A percentile compares a stretch with the other conserved stretches of the same genome.
Evolutionary conservation across 2,797 vertebrate species (phyloP).

Genomic region (Remorina albescens): DNA sequence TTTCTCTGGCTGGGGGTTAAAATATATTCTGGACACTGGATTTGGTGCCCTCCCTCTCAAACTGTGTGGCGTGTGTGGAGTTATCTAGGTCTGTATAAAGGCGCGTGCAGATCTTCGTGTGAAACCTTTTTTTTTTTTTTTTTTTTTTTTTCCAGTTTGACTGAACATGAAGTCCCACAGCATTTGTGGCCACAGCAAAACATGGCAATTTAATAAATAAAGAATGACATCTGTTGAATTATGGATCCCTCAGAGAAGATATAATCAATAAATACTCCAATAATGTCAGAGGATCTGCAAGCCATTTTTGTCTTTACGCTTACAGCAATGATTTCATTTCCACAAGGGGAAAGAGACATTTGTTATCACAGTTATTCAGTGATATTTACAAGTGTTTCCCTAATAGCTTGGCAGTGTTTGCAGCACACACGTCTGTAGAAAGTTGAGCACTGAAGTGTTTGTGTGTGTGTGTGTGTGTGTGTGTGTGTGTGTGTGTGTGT

Average conservation of each 20-base stretch:
- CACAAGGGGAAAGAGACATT: neutral
- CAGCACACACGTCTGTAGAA: neutral
- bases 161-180: neutral
- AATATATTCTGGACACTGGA: conserved; percentile 12
- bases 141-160: no score
- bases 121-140: conserved; percentile 7
- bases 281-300: conserved; percentile 9
- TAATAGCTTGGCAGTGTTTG: conserved; percentile 22
- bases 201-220: conserved; percentile 12
- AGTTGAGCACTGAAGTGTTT: no score
- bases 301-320: neutral
- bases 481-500: no score
- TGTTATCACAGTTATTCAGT: neutral
- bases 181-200: conserved; percentile 18
- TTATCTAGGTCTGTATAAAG: neutral
- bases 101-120: conserved; percentile 12
- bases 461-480: no score
- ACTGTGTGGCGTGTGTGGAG: conserved; percentile 10
- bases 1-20: neutral
- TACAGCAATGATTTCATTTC: neutral
- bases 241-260: conserved; percentile 16
- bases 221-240: conserved; percentile 24
- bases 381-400: conserved; percentile 2
- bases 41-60: conserved; percentile 14
- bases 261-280: conserved; percentile 17